Evolutionary conservation across 2,888 invertebrate species (phyloP).

Genomic region (Tenthredo notha): DNA sequence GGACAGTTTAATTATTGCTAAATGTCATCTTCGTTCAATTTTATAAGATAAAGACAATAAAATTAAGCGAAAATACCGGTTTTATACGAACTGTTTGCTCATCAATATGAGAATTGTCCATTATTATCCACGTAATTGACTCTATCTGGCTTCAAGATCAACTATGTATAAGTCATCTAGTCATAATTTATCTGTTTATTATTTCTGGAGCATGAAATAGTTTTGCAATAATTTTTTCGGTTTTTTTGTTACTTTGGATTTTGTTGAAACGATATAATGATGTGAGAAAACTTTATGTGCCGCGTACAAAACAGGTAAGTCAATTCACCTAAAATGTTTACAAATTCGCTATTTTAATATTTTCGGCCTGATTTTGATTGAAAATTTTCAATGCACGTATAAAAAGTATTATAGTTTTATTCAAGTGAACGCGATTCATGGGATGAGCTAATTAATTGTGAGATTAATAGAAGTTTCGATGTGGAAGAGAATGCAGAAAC

Average conservation of each 20-base stretch:
- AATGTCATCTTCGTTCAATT: background rate
- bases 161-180: background rate
- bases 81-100: background rate
- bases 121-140: background rate
- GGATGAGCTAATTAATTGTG: background rate
- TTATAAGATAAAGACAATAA: background rate
- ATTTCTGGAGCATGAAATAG: background rate
- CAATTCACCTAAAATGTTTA: background rate
- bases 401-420: background rate
- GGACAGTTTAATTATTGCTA: background rate
- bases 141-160: background rate
- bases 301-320: slow-evolving; percentile 2
- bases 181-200: background rate
- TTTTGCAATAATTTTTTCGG: background rate
- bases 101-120: background rate
- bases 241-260: background rate
- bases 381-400: background rate
- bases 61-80: background rate
- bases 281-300: background rate
- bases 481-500: background rate
- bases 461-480: background rate
- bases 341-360: background rate
- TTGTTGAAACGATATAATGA: background rate
- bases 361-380: background rate
- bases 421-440: background rate